Base-by-base conservation (phyloP, 1,140 invertebrate species). In the Drosophila saltans region DNA sequence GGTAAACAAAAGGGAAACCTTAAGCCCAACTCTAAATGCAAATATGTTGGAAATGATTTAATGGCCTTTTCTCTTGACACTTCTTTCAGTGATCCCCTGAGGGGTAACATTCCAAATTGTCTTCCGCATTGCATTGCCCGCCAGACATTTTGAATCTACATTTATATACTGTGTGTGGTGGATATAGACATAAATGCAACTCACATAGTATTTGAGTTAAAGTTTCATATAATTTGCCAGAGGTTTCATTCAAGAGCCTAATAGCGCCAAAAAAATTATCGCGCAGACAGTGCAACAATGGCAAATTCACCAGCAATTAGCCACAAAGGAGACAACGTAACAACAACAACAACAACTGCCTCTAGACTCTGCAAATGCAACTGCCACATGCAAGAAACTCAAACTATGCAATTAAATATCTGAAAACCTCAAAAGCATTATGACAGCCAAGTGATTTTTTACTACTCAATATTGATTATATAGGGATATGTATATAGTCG, bases 351-450 rank as follows among this genome's bases (percentile, higher is more conserved):
- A 39, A 41, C n/a, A 26, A 6, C 9, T 5, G 24, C 57, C 3
- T 4, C 33, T 36, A 36, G 33, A 36, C 33, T 36, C 33, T 36
- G 6, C 33, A 36, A 36, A 36, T 36, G 57, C 57, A 39, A 59
- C 57, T 72, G 73, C 66, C 72, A 79, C 65, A 59, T 59, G 57
- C 16, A 36, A 59, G 57, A 24, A 59, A 59, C 57, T 59, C 57
- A 63, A 61, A 78, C 64, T 66, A 57, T 64, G 76, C 69, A 66
- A 68, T 76, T 76, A 66, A 79, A 73, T 73, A 72, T 72, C 73
- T 66, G 73, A 67, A 79, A 79, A 76, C 68, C 62, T 67, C 74
- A 72, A 16, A 76, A 66, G 52, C 72, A 73, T 41, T 74, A 43
- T 24, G 43, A 48, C 62, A 48, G 62, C 62, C 62, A 63, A 52